Evolutionary conservation across 2,888 invertebrate genomes (phyloP).

Genomic region (Leptothorax acervorum): DNA sequence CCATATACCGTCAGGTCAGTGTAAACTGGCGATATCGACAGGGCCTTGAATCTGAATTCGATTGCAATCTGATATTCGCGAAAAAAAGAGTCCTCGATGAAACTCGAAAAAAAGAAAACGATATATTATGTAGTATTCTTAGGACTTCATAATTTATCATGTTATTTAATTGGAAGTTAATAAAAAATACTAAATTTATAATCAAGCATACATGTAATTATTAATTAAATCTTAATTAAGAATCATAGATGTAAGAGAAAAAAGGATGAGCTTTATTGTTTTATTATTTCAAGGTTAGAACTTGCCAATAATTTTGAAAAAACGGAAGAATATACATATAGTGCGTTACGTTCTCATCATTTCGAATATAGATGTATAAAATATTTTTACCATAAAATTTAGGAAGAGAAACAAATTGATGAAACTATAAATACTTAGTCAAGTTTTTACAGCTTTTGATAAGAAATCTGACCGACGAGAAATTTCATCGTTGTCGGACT

Average conservation of each 20-base stretch:
- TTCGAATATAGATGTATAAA: neutral
- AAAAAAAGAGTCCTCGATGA: neutral
- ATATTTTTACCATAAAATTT: neutral
- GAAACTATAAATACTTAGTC: neutral
- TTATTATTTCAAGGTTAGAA: neutral
- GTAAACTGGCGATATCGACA: slow-evolving; percentile 38
- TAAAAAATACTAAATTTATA: neutral
- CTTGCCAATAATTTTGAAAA: neutral
- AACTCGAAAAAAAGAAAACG: neutral
- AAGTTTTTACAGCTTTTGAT: neutral
- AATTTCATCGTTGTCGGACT: neutral
- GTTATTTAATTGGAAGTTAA: neutral
- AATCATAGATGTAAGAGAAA: neutral
- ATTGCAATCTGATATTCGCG: neutral
- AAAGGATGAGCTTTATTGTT: neutral
- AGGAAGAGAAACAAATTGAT: neutral
- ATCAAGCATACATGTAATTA: neutral
- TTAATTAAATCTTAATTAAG: neutral
- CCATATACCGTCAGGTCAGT: slow-evolving; percentile 50
- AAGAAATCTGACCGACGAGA: neutral
- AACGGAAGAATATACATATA: neutral
- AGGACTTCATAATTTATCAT: neutral
- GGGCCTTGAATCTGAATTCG: slow-evolving; percentile 31
- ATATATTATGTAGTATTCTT: neutral
- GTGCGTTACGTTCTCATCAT: neutral